Conservation (phyloP, 2,888 invertebrate species). For the Steromphala cineraria region DNA sequence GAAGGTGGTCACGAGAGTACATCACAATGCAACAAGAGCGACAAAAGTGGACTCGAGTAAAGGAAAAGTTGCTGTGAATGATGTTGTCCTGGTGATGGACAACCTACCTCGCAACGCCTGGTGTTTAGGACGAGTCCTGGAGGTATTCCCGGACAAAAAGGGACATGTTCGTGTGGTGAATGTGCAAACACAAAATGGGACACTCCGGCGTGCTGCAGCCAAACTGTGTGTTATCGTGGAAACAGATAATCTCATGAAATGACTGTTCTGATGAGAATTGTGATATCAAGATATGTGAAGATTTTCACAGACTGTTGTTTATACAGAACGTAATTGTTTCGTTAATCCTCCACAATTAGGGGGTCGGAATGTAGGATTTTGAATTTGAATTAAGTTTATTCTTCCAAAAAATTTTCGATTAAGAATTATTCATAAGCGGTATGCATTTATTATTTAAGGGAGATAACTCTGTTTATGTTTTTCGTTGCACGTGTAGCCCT, state of each 20-base stretch:
- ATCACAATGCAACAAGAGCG: conserved; percentile 27
- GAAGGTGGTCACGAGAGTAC: conserved; percentile 30
- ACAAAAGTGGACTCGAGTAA: conserved; percentile 22
- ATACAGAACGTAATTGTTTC: conserved; percentile 10
- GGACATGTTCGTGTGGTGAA: conserved; percentile 16
- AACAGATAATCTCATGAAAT: neutral
- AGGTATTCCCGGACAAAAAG: conserved; percentile 1
- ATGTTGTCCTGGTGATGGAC: conserved; percentile 17
- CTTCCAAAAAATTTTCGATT: too few species aligned
- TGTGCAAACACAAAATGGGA: neutral
- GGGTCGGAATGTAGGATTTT: too few species aligned
- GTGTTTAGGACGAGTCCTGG: neutral
- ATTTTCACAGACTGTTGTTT: neutral
- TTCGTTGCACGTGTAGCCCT: too few species aligned
- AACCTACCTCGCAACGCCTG: conserved; percentile 10
- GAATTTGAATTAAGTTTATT: too few species aligned
- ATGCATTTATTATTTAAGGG: too few species aligned
- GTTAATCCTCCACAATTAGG: neutral
- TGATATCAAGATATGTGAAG: neutral
- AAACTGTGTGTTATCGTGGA: conserved; percentile 22
- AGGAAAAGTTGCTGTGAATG: neutral
- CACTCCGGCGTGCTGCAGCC: neutral
- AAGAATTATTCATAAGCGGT: too few species aligned
- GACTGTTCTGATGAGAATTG: neutral
- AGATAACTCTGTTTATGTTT: too few species aligned